Evolutionary conservation across 2,888 invertebrate species (phyloP), one percentile per base, ranked within the genome.

Genomic region (Ophonus ardosiacus): DNA sequence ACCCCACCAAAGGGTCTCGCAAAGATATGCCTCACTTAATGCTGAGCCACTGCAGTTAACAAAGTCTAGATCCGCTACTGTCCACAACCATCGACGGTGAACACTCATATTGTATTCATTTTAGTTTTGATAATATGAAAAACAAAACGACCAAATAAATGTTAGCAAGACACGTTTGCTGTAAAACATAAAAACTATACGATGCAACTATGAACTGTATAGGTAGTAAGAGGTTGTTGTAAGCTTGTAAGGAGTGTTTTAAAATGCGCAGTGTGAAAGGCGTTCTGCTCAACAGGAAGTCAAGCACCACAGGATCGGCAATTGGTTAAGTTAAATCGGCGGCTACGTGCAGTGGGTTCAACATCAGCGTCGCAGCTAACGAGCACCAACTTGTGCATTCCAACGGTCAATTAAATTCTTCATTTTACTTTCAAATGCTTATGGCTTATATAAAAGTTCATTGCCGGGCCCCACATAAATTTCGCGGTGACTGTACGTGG

Each of bases 371-470:
- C 65, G 31, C 40, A 17, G 40, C 68, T 68, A 68, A 68, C 68
- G 68, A 68, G 68, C 40, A 68, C 51, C 76, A 56, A 76, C 51
- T 76, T 56, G 17, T 82, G 68, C 82, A 82, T 82, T 82, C 82
- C 68, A 71, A 56, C 82, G 82, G 71, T 82, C 82, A 82, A 82
- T 82, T 82, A 82, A 82, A 71, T 71, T 68, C 82, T 82, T 82
- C 82, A 82, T 82, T 82, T 82, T 82, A 82, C 82, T 82, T 82
- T 82, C 51, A 82, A 82, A 82, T 82, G 82, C 82, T 82, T 82
- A 82, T 82, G 71, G 81, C 43, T 61, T 61, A 68, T 68, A 68
- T 68, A 68, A 82, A 68, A 82, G 56, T 56, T 65, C 82, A 68
- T 57, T 81, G 63, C 43, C 43, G 61, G 61, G 57, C 78, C 21